Conservation (phyloP, 1,140 invertebrate genomes). For the Caenorhabditis elegans region WBcel235 BX284606.5:13065501-13066000, state of each 20-base stretch:
- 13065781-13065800: conserved; percentile 18
- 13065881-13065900: no score
- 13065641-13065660: conserved; percentile 34
- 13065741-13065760: conserved; percentile 41
- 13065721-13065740: conserved; percentile 39
- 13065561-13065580: not conserved
- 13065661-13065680: conserved; percentile 36
- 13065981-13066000: no score
- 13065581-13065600: conserved; percentile 39
- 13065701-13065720: conserved; percentile 22
- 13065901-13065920: no score
- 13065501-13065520: not conserved
- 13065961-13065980: no score
- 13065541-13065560: no score
- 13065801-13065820: not conserved
- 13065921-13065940: no score
- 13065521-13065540: no score
- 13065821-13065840: not conserved
- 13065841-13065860: not conserved
- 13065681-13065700: not conserved
- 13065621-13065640: conserved; percentile 36
- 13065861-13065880: not conserved
- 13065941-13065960: no score
- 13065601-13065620: conserved; percentile 37
- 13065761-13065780: conserved; percentile 40